Evolutionary conservation across 64 coral and sea anemone genomes (phyloP).

Genomic region (Astreopora myriophthalma): DNA sequence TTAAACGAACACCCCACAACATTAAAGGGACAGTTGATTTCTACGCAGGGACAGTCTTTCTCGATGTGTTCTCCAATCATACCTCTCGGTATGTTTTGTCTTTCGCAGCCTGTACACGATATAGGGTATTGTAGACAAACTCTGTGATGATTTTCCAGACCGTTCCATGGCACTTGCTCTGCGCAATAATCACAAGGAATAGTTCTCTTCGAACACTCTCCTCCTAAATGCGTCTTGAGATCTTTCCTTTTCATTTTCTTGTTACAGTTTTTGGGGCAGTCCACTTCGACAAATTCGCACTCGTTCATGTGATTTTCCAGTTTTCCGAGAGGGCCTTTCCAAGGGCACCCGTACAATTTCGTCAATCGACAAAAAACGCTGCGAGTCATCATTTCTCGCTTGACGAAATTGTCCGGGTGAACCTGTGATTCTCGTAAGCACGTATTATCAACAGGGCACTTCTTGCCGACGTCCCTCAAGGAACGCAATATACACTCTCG

Average conservation of each 20-base stretch:
- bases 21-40: slow-evolving; percentile 40
- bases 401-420: slow-evolving; percentile 83
- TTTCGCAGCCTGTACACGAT: no score
- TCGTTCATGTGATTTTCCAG: slow-evolving; percentile 43
- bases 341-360: slow-evolving; percentile 59
- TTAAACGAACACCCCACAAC: slow-evolving; percentile 44
- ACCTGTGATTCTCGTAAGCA: not conserved
- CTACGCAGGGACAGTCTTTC: slow-evolving; percentile 18
- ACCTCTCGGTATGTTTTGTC: no score
- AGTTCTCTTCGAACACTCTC: slow-evolving; percentile 10
- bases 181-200: slow-evolving; percentile 12
- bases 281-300: slow-evolving; percentile 33
- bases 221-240: slow-evolving; percentile 11
- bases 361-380: slow-evolving; percentile 50
- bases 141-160: not conserved
- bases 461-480: not conserved
- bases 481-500: slow-evolving; percentile 39
- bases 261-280: slow-evolving; percentile 61
- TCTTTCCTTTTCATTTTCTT: slow-evolving; percentile 10
- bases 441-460: no score
- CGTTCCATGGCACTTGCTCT: not conserved
- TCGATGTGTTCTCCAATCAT: slow-evolving; percentile 44
- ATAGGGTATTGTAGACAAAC: no score
- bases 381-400: slow-evolving; percentile 62
- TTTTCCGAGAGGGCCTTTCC: slow-evolving; percentile 55